Evolutionary conservation across 2,888 invertebrate species (phyloP), one percentile per base, ranked within the genome.

Genomic region (Arrhopalites spinosus): DNA sequence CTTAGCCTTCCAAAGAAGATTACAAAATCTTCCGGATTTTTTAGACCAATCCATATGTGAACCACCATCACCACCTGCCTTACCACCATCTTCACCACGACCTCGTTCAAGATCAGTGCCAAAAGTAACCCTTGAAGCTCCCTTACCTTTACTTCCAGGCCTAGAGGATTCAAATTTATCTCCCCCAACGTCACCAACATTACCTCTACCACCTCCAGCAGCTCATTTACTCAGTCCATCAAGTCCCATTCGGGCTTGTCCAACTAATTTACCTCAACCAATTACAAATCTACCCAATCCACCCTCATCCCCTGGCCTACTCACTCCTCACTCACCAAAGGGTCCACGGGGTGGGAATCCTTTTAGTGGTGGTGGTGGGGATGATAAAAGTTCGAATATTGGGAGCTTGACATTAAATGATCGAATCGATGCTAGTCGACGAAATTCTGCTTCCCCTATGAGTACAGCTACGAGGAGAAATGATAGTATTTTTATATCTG

Each of bases 21-120:
- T 89, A 29, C 89, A 88, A 81, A 89, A 89, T 83, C 84, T 89
- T 75, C 89, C 89, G 0, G 85, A 86, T 81, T 85, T 86, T 77
- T 80, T 83, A 15, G 84, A 84, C 69, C 86, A 85, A 77, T 85
- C 85, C n/a, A 84, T 85, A 2, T 85, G 86, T 77, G 84, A 84
- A 50, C 79, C 80, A n/a, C 79, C 81, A n/a, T 83, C 84, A 13
- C 83, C 83, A 30, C 80, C 79, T 75, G 83, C 70, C 78, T 84
- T 73, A 80, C 84, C 78, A 77, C 76, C 82, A 20, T 81, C 79
- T 29, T 81, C 79, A n/a, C 83, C 85, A 2, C 83, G 87, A 17
- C 87, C 87, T 3, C 84, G 87, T 8, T 87, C 87, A 2, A 83
- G 87, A 17, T 86, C 86, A 73, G 86, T 87, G 84, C 86, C 86